Conservation (phyloP, 1,140 invertebrate genomes). For the Sminthurides bifidus region DNA sequence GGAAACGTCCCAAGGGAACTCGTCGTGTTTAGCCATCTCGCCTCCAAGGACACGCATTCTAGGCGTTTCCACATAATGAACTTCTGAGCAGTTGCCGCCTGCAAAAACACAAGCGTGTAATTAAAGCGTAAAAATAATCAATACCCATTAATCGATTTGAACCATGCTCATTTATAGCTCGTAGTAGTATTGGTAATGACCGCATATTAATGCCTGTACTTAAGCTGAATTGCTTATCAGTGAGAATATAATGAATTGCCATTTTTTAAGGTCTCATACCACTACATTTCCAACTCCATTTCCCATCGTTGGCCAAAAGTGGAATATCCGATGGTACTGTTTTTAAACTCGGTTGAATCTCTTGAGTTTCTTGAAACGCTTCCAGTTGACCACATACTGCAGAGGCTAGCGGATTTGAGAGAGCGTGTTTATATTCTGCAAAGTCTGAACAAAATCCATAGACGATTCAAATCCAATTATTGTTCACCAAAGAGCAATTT, state of each 20-base stretch:
- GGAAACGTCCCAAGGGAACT: constrained; percentile 3
- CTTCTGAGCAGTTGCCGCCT: too few species aligned
- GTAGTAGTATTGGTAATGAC: too few species aligned
- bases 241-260: not conserved
- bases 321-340: not conserved
- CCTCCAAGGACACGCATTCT: not conserved
- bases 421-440: too few species aligned
- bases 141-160: too few species aligned
- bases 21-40: not conserved
- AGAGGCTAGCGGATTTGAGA: not conserved
- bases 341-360: not conserved
- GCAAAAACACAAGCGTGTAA: too few species aligned
- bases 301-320: not conserved
- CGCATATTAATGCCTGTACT: too few species aligned
- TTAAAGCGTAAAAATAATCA: too few species aligned
- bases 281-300: not conserved
- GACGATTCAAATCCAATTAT: too few species aligned
- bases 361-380: not conserved
- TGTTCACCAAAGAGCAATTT: too few species aligned
- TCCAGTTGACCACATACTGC: not conserved
- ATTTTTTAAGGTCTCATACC: not conserved
- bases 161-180: too few species aligned
- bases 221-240: not conserved
- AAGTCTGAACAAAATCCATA: too few species aligned
- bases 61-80: not conserved